Base-by-base conservation (phyloP, 2,797 vertebrate species). In the Cirrhinus mrigala region DNA sequence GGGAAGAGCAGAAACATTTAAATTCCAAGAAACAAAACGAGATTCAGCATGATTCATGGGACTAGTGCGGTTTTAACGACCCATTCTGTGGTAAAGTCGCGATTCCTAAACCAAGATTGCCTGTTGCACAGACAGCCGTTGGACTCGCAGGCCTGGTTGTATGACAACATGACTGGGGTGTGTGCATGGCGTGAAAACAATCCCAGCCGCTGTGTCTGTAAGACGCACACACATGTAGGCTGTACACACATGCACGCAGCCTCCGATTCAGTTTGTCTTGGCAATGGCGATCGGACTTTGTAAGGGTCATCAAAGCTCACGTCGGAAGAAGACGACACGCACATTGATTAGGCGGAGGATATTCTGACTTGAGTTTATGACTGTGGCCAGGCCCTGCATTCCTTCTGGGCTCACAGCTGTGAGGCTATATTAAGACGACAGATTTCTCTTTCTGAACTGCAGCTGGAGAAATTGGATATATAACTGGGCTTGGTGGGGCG, bases 361-460 rank as follows among this genome's bases (percentile, higher is more conserved):
- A 85, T 85, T 87, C 85, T 82, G 83, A 85, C 77, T 85, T 27
- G 85, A 83, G 82, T 86, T 86, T 83, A 85, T 77, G 85, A 84
- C 29, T 88, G 80, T 50, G 82, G 88, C 84, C 50, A 73, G 79
- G 68, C 78, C 86, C 82, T 73, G 73, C 83, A 69, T 90, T 86
- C 87, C 85, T 84, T 64, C 84, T 68, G 85, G 48, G 52, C 60
- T 76, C 78, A 85, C 89, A 90, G 89, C 88, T 88, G 89, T 74
- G 87, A 86, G 75, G 76, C 87, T 90, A 90, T 90, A 90, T 90
- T 90, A 88, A 85, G 88, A 87, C 33, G 66, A 74, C 81, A 81
- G 75, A 73, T 81, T 83, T 81, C 68, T 84, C 76, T 64, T 62
- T 82, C 64, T 64, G 64, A 69, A 58, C 60, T 87, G 84, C 89